Evolutionary conservation across 2,797 vertebrate species (phyloP).

Genomic region (Cossypha polioptera): DNA sequence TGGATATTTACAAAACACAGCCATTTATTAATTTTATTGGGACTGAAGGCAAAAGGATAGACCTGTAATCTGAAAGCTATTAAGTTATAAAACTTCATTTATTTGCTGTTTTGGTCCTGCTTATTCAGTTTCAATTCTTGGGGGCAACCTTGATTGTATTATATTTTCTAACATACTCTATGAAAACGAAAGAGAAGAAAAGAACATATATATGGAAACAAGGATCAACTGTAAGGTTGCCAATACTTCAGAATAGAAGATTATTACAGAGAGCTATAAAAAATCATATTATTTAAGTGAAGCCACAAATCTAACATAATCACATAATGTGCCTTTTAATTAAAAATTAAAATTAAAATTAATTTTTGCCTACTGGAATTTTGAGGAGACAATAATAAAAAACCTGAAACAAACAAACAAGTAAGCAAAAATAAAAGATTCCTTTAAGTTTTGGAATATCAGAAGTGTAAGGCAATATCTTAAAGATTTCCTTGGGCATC

Average conservation of each 20-base stretch:
- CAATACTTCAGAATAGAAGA: neutral
- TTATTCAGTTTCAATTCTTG: neutral
- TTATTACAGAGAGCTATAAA: neutral
- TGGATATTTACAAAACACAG: neutral
- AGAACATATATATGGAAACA: neutral
- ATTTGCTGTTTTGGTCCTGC: neutral
- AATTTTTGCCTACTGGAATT: neutral
- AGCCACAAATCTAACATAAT: neutral
- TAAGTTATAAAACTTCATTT: neutral
- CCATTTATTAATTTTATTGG: neutral
- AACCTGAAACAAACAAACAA: neutral
- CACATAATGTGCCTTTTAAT: neutral
- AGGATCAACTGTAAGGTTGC: neutral
- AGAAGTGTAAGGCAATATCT: neutral
- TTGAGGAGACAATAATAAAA: neutral
- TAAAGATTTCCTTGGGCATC: neutral
- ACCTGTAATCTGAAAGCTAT: neutral
- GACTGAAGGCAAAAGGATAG: neutral
- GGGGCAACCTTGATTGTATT: neutral
- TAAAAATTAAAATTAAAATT: too few species aligned
- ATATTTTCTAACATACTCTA: neutral
- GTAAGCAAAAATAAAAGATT: neutral
- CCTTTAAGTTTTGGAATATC: neutral
- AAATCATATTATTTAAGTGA: neutral
- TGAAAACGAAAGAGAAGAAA: neutral